Percentiles rank a stretch among this genome's conserved stretches.
Evolutionary conservation across 2,113 vertebrate genomes (phyloP).

Genomic region (Oryzias javanicus): DNA sequence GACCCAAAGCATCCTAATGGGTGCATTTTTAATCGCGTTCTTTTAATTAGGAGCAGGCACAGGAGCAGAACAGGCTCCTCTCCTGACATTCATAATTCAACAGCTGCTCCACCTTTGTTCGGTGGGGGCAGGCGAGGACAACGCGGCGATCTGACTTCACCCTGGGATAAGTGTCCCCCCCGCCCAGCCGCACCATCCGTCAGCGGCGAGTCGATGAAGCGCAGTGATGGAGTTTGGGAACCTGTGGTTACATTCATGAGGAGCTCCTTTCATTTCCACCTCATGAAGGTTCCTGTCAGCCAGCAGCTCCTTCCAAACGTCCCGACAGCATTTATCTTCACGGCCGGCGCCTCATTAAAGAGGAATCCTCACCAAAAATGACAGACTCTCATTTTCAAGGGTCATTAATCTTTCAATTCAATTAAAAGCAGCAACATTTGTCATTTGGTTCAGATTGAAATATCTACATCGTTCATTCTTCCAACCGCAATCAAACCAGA

Average conservation of each 20-base stretch:
- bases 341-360: slow-evolving; percentile 4
- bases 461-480: neutral
- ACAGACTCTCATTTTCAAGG: neutral
- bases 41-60: slow-evolving; percentile 46
- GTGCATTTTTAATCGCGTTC: slow-evolving; percentile 63
- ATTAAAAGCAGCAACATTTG: neutral
- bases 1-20: slow-evolving; percentile 41
- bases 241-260: no score
- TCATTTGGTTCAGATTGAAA: neutral
- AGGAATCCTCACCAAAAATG: neutral
- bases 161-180: slow-evolving; percentile 1
- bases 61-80: slow-evolving; percentile 31
- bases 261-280: no score
- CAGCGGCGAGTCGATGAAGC: neutral
- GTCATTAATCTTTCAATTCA: neutral
- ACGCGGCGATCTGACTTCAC: slow-evolving; percentile 5
- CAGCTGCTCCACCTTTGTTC: slow-evolving; percentile 32
- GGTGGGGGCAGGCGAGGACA: slow-evolving; percentile 17
- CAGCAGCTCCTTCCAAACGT: neutral
- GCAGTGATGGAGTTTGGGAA: neutral
- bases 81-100: slow-evolving; percentile 59
- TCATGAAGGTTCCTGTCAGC: neutral
- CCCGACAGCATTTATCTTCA: slow-evolving; percentile 1
- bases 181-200: neutral
- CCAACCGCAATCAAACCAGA: no score